Base-by-base conservation (phyloP, 2,888 invertebrate species). In the Yponomeuta cagnagella region DNA sequence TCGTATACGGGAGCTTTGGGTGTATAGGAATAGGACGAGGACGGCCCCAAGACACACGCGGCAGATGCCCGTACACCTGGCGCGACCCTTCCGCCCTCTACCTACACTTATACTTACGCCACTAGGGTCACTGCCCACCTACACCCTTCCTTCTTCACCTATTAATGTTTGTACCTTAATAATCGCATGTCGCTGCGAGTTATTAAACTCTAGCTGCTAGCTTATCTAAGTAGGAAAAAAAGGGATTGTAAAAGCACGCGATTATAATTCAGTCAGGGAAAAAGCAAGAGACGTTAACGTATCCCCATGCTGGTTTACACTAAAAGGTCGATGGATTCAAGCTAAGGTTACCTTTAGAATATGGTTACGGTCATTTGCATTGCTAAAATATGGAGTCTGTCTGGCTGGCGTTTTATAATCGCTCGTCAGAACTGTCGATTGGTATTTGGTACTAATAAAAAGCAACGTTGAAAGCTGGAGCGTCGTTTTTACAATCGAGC, bases 11-110 rank as follows among this genome's bases (percentile, higher is more conserved):
- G 33, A 65, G 65, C 65, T 33, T 30, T 67, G 37, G 67, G 67
- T 67, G 37, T 33, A 66, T 33, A 33, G 15, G 15, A n/a, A 9
- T 6, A 65, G 33, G 10, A 33, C 65, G 48, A 23, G 23, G 23
- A 23, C 23, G 23, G 23, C 15, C 65, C 65, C 65, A 76, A 79
- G 79, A 78, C 82, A 80, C 87, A 88, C 89, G 87, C 89, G 89
- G 89, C 92, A 92, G 92, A 90, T 92, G 92, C 83, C 83, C 77
- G 74, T 83, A 80, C 92, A 92, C 91, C 92, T 92, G 92, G 92
- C 87, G 84, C 83, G 89, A 86, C 90, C 90, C 89, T 90, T 89
- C 88, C 89, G 88, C 82, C 80, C 81, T 80, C 78, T 81, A 79
- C 82, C 83, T 82, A 81, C 80, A 58, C 69, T 37, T 52, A 69